Conservation (phyloP, 2,113 vertebrate species). For the Paradoxurus hermaphroditus region DNA sequence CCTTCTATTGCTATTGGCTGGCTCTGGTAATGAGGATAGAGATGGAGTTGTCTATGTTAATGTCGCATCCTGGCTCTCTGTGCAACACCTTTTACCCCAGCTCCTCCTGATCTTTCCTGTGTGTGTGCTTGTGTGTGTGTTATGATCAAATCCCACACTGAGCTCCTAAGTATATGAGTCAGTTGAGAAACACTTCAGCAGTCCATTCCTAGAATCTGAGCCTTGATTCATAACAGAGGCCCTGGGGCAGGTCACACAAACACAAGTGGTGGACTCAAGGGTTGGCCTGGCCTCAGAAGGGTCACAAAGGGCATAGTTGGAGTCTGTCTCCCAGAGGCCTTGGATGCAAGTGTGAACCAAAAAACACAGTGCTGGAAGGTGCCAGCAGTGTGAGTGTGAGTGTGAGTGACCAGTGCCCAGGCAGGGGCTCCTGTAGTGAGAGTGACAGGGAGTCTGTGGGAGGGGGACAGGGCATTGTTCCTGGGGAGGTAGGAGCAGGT, state of each 20-base stretch:
- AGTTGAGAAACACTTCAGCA: not conserved
- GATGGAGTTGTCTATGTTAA: no score
- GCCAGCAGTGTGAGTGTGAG: accelerated
- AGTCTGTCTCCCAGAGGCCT: accelerated
- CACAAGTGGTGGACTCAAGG: not conserved
- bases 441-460: accelerated
- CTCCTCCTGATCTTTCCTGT: no score
- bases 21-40: no score
- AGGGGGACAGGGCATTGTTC: accelerated
- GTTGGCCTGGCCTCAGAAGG: not conserved
- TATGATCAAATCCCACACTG: not conserved
- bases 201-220: no score
- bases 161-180: not conserved
- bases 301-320: not conserved
- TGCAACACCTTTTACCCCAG: no score
- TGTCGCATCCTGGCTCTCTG: no score
- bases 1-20: no score
- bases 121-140: no score
- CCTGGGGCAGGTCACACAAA: not conserved
- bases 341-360: accelerated
- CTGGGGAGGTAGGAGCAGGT: accelerated
- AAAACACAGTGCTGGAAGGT: not conserved
- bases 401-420: accelerated
- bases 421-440: accelerated
- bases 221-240: not conserved